Evolutionary conservation across 2,113 vertebrate species (phyloP), one percentile per base, ranked within the genome.

Genomic region (Pluvialis apricaria): DNA sequence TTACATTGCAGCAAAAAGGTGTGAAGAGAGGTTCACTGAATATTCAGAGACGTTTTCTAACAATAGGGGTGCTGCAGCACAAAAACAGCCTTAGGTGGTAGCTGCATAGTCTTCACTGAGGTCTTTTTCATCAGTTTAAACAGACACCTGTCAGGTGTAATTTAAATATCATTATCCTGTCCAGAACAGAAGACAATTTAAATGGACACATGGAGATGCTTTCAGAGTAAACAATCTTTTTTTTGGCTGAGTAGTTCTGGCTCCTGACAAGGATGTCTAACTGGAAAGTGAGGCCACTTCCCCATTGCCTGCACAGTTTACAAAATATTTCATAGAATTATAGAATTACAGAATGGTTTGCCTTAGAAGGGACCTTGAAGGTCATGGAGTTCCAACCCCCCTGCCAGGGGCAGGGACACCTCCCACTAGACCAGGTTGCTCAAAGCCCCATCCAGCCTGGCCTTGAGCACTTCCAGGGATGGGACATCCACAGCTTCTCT

Each of bases 241-340:
- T 68, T 52, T 22, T 42, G 51, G 38, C n/a, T 83, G 55, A 94
- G 55, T 28, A 51, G 24, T 51, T 51, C 42, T 88, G 51, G 13
- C 38, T 65, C 14, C 71, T 90, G 61, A 16, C 62, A 83, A 10
- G 5, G 54, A 54, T 70, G 22, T 57, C 76, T 62, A 25, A 49
- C 11, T 62, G 38, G 22, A 75, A 58, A 92, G 28, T 5, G 54
- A 73, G 31, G 47, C 5, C 29, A 19, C 22, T 87, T 85, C 19
- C 25, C 38, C 61, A 55, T 21, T 0, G 0, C 31, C 47, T 57
- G 17, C 1, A 5, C 14, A 31, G 49, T 20, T 87, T 80, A 68
- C n/a, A 77, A 88, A 93, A 44, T 32, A 44, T 21, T 31, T 42
- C 20, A 32, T 7, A 66, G 64, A 44, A 42, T 42, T 29, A 44